phyloP scores from a whole-genome alignment of 2,797 vertebrate genomes.

The Dryobates pubescens region DNA sequence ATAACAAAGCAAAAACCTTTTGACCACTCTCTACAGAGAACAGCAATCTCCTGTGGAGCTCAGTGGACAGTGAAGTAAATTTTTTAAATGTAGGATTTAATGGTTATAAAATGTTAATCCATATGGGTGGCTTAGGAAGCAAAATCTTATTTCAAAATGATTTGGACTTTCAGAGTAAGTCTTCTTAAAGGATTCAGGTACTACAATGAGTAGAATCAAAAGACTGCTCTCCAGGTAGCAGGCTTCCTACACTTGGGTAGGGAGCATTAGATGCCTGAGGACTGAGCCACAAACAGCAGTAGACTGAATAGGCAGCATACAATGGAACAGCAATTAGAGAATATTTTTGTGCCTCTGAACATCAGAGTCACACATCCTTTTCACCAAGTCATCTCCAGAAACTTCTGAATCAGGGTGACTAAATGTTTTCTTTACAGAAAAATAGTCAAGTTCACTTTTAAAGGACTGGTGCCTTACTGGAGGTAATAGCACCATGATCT shows the following conservation, averaged over 20 bases:
- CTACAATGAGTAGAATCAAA: neutral
- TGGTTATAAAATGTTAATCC: constrained; percentile 22
- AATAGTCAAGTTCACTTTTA: neutral
- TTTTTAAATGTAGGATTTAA: constrained; percentile 23
- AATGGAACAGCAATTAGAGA: neutral
- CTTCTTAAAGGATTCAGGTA: neutral
- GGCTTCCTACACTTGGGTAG: neutral
- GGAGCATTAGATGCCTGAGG: neutral
- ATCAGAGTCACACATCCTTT: neutral
- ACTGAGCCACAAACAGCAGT: neutral
- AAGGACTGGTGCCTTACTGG: neutral
- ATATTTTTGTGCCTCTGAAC: neutral
- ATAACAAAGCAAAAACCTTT: constrained; percentile 30
- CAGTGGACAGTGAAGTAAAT: neutral
- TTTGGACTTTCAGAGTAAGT: neutral
- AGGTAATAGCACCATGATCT: neutral
- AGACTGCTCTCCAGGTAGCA: neutral
- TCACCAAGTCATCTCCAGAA: neutral
- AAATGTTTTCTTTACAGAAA: neutral
- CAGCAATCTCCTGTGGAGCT: neutral
- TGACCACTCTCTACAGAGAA: neutral
- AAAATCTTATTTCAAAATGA: constrained; percentile 31
- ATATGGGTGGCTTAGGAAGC: neutral
- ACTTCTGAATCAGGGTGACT: neutral
- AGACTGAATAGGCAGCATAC: neutral